Conservation (phyloP, 2,888 invertebrate species). For the Agrochola lota region DNA sequence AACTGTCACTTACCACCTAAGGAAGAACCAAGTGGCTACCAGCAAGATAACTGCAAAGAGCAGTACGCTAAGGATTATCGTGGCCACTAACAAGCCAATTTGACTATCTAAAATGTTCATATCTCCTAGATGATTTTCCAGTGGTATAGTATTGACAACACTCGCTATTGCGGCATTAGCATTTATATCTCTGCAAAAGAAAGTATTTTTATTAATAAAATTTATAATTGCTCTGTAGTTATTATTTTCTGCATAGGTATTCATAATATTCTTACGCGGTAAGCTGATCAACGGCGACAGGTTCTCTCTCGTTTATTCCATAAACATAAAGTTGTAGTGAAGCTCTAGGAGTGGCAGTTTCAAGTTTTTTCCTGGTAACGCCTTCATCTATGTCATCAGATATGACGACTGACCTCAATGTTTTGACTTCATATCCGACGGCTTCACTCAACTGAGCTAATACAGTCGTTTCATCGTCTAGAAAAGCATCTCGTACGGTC, state of each 20-base stretch:
- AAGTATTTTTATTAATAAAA: slow-evolving; percentile 10
- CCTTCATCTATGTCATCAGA: slow-evolving; percentile 70
- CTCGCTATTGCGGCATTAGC: slow-evolving; percentile 73
- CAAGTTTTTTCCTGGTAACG: slow-evolving; percentile 68
- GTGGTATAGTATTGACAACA: slow-evolving; percentile 78
- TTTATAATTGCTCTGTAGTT: neutral
- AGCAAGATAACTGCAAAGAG: slow-evolving; percentile 81
- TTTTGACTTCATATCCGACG: slow-evolving; percentile 83
- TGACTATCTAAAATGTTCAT: slow-evolving; percentile 77
- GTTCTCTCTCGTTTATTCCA: slow-evolving; percentile 80
- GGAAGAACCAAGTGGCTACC: slow-evolving; percentile 79
- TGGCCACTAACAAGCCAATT: slow-evolving; percentile 82
- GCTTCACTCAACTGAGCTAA: slow-evolving; percentile 76
- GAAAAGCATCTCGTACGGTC: slow-evolving; percentile 80
- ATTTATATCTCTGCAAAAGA: slow-evolving; percentile 81
- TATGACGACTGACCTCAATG: slow-evolving; percentile 82
- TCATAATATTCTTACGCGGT: slow-evolving; percentile 73
- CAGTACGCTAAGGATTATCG: slow-evolving; percentile 83
- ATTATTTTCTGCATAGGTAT: neutral
- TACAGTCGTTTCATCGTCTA: slow-evolving; percentile 81
- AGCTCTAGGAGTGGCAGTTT: slow-evolving; percentile 69
- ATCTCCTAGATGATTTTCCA: slow-evolving; percentile 85
- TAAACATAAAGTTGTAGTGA: slow-evolving; percentile 82
- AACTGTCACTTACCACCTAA: slow-evolving; percentile 83
- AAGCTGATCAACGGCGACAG: slow-evolving; percentile 78